These are phyloP conservation scores for Neomonachus schauinslandi DNA, from an alignment of 2,113 vertebrate genomes.

Conservation along the genomic window DNA sequence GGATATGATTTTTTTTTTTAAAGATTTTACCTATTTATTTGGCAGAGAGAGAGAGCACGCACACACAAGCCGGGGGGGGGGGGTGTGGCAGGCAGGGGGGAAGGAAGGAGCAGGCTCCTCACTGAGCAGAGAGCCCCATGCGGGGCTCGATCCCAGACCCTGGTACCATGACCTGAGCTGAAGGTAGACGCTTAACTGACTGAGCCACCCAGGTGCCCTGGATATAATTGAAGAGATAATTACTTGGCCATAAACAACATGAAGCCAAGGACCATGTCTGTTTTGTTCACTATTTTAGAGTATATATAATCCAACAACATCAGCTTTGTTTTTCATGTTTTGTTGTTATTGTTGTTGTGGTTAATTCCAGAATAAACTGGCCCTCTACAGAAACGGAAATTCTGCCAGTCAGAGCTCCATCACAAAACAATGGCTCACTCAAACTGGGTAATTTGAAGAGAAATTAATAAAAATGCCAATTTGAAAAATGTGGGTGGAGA, in stretches of 20 bases:
- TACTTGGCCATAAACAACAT: background rate
- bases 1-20: background rate
- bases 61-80: background rate
- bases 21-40: background rate
- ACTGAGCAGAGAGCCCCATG: background rate
- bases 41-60: background rate
- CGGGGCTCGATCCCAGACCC: background rate
- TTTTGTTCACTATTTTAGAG: background rate
- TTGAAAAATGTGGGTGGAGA: background rate
- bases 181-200: no score
- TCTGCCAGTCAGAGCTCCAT: background rate
- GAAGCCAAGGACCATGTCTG: background rate
- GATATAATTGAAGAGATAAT: background rate
- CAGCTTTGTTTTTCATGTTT: background rate
- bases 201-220: background rate
- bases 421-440: background rate
- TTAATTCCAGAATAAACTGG: background rate
- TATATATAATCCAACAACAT: background rate
- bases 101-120: no score
- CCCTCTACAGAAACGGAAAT: background rate
- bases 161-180: background rate
- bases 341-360: background rate
- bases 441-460: background rate
- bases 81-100: background rate
- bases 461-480: background rate